Evolutionary conservation across 2,888 invertebrate genomes (phyloP).

Genomic region (Nymphalis urticae): DNA sequence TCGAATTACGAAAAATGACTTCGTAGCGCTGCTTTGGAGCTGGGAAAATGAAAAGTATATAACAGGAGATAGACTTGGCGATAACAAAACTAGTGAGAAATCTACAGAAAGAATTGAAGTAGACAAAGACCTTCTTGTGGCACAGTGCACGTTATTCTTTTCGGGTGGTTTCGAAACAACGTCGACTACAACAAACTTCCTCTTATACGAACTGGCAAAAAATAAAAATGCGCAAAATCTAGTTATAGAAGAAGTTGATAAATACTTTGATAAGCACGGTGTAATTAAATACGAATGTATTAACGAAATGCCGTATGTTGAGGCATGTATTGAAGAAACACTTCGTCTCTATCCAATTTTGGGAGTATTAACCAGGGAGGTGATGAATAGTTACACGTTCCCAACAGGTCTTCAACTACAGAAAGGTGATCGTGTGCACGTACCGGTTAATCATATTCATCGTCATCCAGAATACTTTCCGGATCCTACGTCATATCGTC

Average conservation of each 20-base stretch:
- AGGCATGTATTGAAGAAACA: constrained; percentile 54
- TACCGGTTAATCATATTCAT: constrained; percentile 55
- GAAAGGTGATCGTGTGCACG: constrained; percentile 50
- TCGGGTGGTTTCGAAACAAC: constrained; percentile 59
- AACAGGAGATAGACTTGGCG: constrained; percentile 53
- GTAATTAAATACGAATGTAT: constrained; percentile 51
- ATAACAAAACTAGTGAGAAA: constrained; percentile 40
- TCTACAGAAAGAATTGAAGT: constrained; percentile 43
- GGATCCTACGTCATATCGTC: constrained; percentile 51
- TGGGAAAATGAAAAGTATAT: constrained; percentile 49
- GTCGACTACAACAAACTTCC: constrained; percentile 46
- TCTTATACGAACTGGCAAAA: constrained; percentile 54
- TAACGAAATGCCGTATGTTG: constrained; percentile 51
- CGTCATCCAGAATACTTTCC: constrained; percentile 50
- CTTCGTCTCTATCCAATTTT: constrained; percentile 58
- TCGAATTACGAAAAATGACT: constrained; percentile 49
- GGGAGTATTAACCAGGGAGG: constrained; percentile 52
- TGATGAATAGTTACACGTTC: constrained; percentile 53
- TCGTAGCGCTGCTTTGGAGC: constrained; percentile 53
- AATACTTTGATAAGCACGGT: constrained; percentile 42
- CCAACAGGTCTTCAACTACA: constrained; percentile 52
- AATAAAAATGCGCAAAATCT: constrained; percentile 41
- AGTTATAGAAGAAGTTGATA: constrained; percentile 50
- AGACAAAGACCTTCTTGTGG: constrained; percentile 66
- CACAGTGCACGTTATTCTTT: constrained; percentile 78